phyloP scores from a whole-genome alignment of 2,113 vertebrate genomes.

The Lycocorax pyrrhopterus region DNA sequence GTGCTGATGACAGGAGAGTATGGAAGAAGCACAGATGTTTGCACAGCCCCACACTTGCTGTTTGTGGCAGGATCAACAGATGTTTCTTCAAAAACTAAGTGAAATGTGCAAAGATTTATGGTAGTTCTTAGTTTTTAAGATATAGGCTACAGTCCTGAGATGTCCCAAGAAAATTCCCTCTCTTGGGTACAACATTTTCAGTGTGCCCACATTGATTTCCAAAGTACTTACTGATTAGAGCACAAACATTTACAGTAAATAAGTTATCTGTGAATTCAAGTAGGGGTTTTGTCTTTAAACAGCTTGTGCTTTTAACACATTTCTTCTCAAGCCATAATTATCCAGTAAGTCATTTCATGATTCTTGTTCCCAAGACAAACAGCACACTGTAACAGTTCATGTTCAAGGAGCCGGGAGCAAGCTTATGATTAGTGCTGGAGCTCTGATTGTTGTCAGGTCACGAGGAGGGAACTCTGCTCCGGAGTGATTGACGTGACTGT shows the following conservation, averaged over 20 bases:
- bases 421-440: not conserved
- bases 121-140: not conserved
- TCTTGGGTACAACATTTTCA: not conserved
- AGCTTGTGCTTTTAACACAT: constrained; percentile 38
- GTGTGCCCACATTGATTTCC: not conserved
- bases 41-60: not conserved
- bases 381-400: not conserved
- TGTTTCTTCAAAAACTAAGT: not conserved
- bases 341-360: constrained; percentile 2
- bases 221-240: not conserved
- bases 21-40: not conserved
- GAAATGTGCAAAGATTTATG: not conserved
- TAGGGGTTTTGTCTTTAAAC: constrained; percentile 38
- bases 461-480: not conserved
- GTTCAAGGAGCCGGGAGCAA: not conserved
- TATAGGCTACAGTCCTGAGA: not conserved
- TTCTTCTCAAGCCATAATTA: constrained; percentile 31
- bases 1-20: not conserved
- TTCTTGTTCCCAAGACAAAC: not conserved
- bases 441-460: not conserved
- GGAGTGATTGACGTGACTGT: not conserved
- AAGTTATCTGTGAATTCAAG: constrained; percentile 42
- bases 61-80: not conserved
- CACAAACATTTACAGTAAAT: constrained; percentile 25
- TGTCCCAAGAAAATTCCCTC: not conserved